Evolutionary conservation across 2,797 vertebrate species (phyloP).

Genomic region (Malacoraja senta): DNA sequence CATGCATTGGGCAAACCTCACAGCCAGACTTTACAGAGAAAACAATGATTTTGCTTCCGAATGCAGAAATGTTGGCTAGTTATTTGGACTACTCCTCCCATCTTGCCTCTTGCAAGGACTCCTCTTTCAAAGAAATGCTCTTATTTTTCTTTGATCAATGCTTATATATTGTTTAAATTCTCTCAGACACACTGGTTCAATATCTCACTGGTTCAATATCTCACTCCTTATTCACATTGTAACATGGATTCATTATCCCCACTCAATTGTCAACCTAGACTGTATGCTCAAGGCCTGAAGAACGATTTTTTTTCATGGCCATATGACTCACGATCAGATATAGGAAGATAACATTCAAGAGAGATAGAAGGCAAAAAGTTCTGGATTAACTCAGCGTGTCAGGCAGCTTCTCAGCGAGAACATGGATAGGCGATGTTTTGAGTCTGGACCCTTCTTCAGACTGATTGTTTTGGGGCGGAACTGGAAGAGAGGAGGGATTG

Average conservation of each 20-base stretch:
- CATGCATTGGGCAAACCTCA: neutral
- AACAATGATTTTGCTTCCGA: neutral
- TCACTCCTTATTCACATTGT: neutral
- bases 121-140: neutral
- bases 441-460: too few species aligned
- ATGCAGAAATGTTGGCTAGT: neutral
- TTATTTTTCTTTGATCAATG: neutral
- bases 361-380: too few species aligned
- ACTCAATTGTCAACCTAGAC: neutral
- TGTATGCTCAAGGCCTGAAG: neutral
- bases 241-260: neutral
- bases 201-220: neutral
- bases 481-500: too few species aligned
- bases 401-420: too few species aligned
- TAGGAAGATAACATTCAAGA: too few species aligned
- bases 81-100: too few species aligned
- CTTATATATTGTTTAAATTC: neutral
- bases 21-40: neutral
- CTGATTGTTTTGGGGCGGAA: too few species aligned
- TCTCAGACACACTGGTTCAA: neutral
- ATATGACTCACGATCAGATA: too few species aligned
- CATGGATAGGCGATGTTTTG: too few species aligned
- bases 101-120: too few species aligned
- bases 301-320: too few species aligned
- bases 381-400: too few species aligned